Base-by-base conservation (phyloP, 92 coral and sea anemone genomes). In the Pocillopora meandrina region DNA sequence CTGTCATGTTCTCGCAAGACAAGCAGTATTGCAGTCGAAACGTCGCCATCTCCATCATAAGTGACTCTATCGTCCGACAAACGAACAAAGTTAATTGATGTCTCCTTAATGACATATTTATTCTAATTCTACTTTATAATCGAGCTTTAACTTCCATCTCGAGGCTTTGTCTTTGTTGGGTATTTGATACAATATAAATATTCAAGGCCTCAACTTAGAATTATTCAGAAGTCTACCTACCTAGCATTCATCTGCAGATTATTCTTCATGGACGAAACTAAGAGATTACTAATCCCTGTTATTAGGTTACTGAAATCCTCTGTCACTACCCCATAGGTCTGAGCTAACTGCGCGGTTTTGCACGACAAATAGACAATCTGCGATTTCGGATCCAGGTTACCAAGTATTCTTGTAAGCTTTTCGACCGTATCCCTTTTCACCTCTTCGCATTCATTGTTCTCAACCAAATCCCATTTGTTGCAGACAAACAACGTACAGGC, bases 391-490 rank as follows among this genome's bases (percentile, higher is more conserved):
- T 79, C 47, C 23, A 79, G 83, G 52, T 77, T 77, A 26, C 2
- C 23, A n/a, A 80, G 65, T 52, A 14, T 55, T 52, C 68, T 80
- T 0, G 23, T 19, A 23, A 80, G 65, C 12, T 66, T 80, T 58
- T 33, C 17, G 65, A 80, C 56, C 31, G 26, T 61, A 4, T n/a
- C 75, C n/a, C 55, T 35, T 12, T 80, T 80, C 13, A 80, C 84
- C 12, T 9, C 84, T 55, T 23, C 75, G 17, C 58, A 20, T 6
- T 80, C 84, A 17, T 52, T 14, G 16, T 9, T 26, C 3, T 56
- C 12, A 26, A 80, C 23, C 56, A 19, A 65, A 66, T 80, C 84
- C 84, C 84, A 80, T 65, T 80, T 80, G 65, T 80, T 80, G 52
- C 61, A 52, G 13, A 80, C 84, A 66, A 80, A 80, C 75, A 80